phyloP scores from a whole-genome alignment of 2,113 vertebrate genomes.

The Cettia cetti region DNA sequence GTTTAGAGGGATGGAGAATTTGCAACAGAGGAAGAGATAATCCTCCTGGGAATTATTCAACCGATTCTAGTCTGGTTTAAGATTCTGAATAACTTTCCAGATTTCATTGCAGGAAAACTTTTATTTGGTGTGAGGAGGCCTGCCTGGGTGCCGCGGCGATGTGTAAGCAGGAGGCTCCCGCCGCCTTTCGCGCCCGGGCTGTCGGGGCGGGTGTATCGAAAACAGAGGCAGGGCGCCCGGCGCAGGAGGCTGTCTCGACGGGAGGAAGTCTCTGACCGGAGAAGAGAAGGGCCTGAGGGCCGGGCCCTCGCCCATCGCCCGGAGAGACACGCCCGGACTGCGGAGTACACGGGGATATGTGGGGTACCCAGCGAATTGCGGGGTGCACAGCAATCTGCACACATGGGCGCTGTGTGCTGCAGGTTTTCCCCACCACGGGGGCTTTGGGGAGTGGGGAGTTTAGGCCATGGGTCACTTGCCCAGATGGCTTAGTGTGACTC shows the following conservation, averaged over 20 bases:
- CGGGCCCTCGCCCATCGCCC: not conserved
- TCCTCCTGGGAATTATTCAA: not conserved
- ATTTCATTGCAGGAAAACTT: not conserved
- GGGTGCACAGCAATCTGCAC: not conserved
- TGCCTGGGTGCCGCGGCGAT: not conserved
- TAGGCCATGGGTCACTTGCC: not conserved
- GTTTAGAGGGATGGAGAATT: not conserved
- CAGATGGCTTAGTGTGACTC: rapidly evolving
- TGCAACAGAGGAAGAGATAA: not conserved
- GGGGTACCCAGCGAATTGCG: too few relatives aligned
- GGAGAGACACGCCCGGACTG: rapidly evolving
- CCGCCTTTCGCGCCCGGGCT: rapidly evolving
- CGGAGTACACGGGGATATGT: too few relatives aligned
- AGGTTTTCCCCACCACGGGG: not conserved
- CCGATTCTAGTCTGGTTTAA: not conserved
- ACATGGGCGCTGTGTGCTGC: rapidly evolving
- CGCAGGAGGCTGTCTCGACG: rapidly evolving
- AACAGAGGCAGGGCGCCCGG: not conserved
- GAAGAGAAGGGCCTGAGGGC: too few relatives aligned
- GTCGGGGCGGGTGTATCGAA: not conserved
- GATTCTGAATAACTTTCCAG: too few relatives aligned
- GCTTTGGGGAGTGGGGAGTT: rapidly evolving
- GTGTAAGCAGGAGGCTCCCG: not conserved
- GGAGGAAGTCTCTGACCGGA: too few relatives aligned
- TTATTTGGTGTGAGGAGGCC: rapidly evolving